Base-by-base conservation (phyloP, 1,140 invertebrate species). In the Bombus confusus region DNA sequence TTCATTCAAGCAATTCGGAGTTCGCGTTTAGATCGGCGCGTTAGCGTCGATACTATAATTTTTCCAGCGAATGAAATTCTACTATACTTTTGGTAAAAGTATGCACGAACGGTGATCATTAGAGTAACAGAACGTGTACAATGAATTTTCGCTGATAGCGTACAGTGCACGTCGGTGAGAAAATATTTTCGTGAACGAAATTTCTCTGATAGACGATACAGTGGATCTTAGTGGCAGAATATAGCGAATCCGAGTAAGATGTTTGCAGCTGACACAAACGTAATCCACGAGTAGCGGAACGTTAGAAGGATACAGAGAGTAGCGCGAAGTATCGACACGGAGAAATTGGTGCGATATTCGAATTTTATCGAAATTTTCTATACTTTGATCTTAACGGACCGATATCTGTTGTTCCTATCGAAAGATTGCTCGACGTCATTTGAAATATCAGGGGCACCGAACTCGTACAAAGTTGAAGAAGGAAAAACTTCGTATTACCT, bases 401-500 rank as follows among this genome's bases (percentile, higher is more conserved):
- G 6, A 52, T 22, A 8, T 52, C 5, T 52, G 47, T 1, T n/a
- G 28, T 13, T 4, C 4, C 28, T 12, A 1, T n/a, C n/a, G 10
- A n/a, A 28, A 9, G n/a, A 28, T n/a, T n/a, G 12, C 3, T 10
- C 25, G 3, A 13, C 59, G 28, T n/a, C 8, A 8, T 2, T 39
- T 25, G 34, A 5, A 37, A 59, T 39, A 28, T n/a, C 25, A 13
- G 39, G 37, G 28, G 28, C 37, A 59, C 3, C 3, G 74, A 59
- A 57, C 6, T 10, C 28, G 28, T 18, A 25, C 3, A 31, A 39
- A 39, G 12, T 0, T 28, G 18, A 52, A 52, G 1, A 4, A 0
- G 28, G 28, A 10, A 31, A 43, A 31, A 34, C 43, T 47, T 78
- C 22, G 28, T 31, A 66, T 91, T 93, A 94, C 93, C 93, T 94